Percentiles rank a stretch among this genome's conserved stretches.
Evolutionary conservation across 2,888 invertebrate genomes (phyloP).

Genomic region (Ormyrus nitidulus): DNA sequence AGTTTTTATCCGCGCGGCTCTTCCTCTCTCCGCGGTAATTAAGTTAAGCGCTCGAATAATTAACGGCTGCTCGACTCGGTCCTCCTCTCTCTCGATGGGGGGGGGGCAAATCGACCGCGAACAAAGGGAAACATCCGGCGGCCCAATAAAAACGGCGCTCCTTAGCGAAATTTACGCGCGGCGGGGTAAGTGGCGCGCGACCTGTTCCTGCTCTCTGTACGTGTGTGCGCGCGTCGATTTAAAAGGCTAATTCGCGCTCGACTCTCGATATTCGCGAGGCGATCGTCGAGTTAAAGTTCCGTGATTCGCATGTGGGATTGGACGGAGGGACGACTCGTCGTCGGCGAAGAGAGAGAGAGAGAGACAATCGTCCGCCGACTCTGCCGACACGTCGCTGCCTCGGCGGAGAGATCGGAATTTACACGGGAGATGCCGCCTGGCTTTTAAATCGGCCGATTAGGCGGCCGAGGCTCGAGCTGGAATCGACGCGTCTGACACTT

Average conservation of each 20-base stretch:
- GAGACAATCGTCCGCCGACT: too few relatives aligned
- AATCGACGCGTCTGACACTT: background rate
- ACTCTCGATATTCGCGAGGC: slow-evolving; percentile 2
- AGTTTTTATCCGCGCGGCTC: background rate
- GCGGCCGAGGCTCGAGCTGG: background rate
- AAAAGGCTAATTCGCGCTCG: slow-evolving; percentile 24
- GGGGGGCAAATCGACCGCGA: background rate
- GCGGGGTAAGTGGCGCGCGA: background rate
- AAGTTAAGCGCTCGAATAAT: slow-evolving; percentile 12
- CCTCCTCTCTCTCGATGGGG: background rate
- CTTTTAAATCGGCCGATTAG: slow-evolving; percentile 20
- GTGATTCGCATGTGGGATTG: too few relatives aligned
- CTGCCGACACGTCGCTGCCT: background rate
- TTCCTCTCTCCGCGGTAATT: background rate
- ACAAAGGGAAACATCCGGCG: slow-evolving; percentile 3
- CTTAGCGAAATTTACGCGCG: slow-evolving; percentile 33
- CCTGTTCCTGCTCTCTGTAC: too few relatives aligned
- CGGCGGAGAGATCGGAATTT: background rate
- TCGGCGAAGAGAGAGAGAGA: background rate
- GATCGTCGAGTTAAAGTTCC: background rate
- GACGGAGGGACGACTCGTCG: slow-evolving; percentile 5
- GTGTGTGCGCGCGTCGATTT: background rate
- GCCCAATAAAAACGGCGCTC: background rate
- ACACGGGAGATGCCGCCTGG: slow-evolving; percentile 1
- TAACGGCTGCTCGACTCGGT: background rate